A percentile compares a stretch with the other conserved stretches of the same genome.
Evolutionary conservation across 2,888 invertebrate species (phyloP).

Genomic region (Toxonevra muliebris): DNA sequence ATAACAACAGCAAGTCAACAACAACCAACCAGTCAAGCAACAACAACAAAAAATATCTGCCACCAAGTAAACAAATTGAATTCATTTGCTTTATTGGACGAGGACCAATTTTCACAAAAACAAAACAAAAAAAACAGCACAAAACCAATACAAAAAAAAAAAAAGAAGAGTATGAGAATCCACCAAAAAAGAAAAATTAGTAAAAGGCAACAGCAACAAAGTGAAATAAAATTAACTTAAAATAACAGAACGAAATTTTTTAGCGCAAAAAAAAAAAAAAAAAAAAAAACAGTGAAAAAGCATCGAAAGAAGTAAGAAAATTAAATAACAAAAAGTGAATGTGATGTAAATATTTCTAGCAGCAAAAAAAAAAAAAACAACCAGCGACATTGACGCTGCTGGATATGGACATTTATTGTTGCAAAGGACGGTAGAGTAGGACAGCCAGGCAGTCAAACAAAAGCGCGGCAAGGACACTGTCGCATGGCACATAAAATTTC

Average conservation of each 20-base stretch:
- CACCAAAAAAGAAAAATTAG: too few species aligned
- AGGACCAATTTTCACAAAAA: constrained; percentile 24
- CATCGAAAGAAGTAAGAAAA: neutral
- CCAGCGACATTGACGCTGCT: neutral
- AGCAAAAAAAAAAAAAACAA: constrained; percentile 13
- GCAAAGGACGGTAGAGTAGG: too few species aligned
- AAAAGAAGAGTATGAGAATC: too few species aligned
- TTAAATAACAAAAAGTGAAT: constrained; percentile 15
- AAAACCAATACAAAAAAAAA: neutral
- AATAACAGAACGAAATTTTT: too few species aligned
- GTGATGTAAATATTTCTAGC: neutral
- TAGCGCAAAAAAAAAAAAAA: neutral
- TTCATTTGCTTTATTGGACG: constrained; percentile 18
- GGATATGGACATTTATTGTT: constrained; percentile 17
- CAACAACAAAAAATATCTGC: neutral
- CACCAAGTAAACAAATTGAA: constrained; percentile 16
- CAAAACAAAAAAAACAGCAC: constrained; percentile 15
- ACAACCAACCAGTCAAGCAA: neutral
- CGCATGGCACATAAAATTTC: neutral
- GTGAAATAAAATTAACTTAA: too few species aligned
- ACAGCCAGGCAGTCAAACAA: neutral
- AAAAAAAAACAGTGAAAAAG: neutral
- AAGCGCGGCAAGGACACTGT: neutral
- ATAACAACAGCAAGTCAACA: neutral
- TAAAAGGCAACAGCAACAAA: too few species aligned